phyloP scores from a whole-genome alignment of 92 coral and sea anemone species.

The Anthopleura xanthogrammica region DNA sequence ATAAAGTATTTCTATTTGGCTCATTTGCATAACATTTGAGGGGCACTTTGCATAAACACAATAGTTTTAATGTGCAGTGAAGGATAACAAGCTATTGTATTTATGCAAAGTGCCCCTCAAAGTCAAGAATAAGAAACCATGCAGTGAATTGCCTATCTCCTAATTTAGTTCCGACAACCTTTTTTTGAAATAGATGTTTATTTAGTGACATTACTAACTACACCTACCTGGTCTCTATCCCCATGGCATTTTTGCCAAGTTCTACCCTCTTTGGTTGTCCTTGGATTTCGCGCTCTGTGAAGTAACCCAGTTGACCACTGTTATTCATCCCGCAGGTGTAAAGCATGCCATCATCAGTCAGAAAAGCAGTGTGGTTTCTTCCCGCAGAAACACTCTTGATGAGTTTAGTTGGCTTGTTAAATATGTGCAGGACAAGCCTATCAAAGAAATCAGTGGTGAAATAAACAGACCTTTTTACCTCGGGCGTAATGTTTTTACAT shows the following conservation, averaged over 20 bases:
- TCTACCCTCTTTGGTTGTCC: constrained; percentile 45
- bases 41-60: no score
- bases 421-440: constrained; percentile 7
- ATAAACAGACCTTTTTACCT: no score
- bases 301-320: constrained; percentile 70
- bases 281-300: constrained; percentile 6
- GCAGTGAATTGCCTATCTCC: no score
- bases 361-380: constrained; percentile 56
- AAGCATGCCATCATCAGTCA: constrained; percentile 56
- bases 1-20: no score
- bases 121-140: no score
- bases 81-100: no score
- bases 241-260: constrained; percentile 47
- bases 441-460: not conserved
- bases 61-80: no score
- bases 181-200: no score
- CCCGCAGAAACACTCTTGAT: constrained; percentile 63
- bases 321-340: constrained; percentile 67
- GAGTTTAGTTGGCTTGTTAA: constrained; percentile 25
- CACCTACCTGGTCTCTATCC: constrained; percentile 51
- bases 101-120: no score
- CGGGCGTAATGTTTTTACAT: no score
- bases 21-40: no score
- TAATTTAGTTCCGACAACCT: no score
- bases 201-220: not conserved